These are phyloP conservation scores for Carterocephalus palaemon DNA, from an alignment of 2,888 invertebrate genomes.

Conservation along the genomic window DNA sequence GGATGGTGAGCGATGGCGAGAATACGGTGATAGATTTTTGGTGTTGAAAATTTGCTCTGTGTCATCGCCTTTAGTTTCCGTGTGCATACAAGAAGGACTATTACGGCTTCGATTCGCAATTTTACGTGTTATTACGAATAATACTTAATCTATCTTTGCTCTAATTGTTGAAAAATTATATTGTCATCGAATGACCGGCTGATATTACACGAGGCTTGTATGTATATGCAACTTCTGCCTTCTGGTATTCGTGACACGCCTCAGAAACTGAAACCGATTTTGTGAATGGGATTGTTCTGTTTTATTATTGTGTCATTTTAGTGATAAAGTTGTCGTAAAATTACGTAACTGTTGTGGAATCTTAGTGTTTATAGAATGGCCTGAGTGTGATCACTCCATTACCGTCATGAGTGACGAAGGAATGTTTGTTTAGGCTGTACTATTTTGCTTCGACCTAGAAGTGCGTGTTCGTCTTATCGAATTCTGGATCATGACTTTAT, in stretches of 20 bases:
- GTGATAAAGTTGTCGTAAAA: conserved; percentile 74
- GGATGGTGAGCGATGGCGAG: conserved; percentile 80
- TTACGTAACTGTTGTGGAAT: conserved; percentile 80
- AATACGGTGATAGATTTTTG: conserved; percentile 79
- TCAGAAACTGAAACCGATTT: conserved; percentile 77
- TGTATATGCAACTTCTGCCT: conserved; percentile 79
- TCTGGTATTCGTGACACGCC: conserved; percentile 79
- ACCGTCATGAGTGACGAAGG: conserved; percentile 79
- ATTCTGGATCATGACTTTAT: conserved; percentile 76
- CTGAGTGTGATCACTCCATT: conserved; percentile 78
- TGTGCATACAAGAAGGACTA: conserved; percentile 60
- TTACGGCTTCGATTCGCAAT: conserved; percentile 61
- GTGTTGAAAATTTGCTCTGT: conserved; percentile 78
- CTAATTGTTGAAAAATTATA: conserved; percentile 71
- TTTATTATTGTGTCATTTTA: conserved; percentile 75
- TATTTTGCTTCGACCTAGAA: conserved; percentile 73
- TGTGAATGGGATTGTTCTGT: conserved; percentile 73
- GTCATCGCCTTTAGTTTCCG: conserved; percentile 73
- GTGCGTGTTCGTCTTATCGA: conserved; percentile 71
- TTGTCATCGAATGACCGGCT: conserved; percentile 80
- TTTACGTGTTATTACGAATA: conserved; percentile 60
- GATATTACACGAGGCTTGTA: conserved; percentile 80
- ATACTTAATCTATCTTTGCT: conserved; percentile 62
- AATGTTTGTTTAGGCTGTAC: conserved; percentile 79
- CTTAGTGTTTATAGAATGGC: conserved; percentile 77